phyloP scores from a whole-genome alignment of 2,113 vertebrate species.

The Halcyon senegalensis region DNA sequence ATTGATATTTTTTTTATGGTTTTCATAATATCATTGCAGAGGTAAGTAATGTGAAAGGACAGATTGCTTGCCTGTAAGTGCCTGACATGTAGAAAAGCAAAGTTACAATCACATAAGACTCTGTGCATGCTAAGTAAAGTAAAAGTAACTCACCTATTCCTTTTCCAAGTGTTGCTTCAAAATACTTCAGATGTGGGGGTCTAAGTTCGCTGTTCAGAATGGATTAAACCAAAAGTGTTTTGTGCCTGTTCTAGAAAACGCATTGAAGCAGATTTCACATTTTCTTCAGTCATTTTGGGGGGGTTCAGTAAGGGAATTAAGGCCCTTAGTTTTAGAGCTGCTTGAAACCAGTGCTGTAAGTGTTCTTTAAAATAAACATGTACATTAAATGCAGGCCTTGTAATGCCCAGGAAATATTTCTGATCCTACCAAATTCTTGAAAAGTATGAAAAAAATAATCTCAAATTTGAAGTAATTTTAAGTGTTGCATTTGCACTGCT shows the following conservation, averaged over 20 bases:
- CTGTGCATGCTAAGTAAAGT: accelerated
- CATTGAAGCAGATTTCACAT: not conserved
- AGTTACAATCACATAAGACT: not conserved
- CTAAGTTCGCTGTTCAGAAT: not conserved
- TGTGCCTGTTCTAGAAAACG: not conserved
- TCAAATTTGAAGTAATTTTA: accelerated
- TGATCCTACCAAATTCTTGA: not conserved
- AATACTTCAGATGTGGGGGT: accelerated
- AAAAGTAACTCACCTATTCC: not conserved
- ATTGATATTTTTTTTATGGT: not conserved
- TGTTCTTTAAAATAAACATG: accelerated
- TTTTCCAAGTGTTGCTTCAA: not conserved
- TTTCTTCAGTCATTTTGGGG: not conserved
- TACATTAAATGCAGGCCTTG: not conserved
- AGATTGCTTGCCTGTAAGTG: not conserved
- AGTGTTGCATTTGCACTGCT: not conserved
- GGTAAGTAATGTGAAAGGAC: not conserved
- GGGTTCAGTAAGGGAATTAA: not conserved
- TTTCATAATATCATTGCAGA: not conserved
- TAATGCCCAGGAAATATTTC: not conserved
- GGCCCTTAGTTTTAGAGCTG: not conserved
- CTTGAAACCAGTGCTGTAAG: not conserved
- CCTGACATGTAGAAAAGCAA: not conserved
- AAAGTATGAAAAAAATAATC: accelerated
- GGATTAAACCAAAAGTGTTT: not conserved